These are phyloP conservation scores for Dioctria linearis DNA, from an alignment of 2,888 invertebrate species.

Conservation along the genomic window DNA sequence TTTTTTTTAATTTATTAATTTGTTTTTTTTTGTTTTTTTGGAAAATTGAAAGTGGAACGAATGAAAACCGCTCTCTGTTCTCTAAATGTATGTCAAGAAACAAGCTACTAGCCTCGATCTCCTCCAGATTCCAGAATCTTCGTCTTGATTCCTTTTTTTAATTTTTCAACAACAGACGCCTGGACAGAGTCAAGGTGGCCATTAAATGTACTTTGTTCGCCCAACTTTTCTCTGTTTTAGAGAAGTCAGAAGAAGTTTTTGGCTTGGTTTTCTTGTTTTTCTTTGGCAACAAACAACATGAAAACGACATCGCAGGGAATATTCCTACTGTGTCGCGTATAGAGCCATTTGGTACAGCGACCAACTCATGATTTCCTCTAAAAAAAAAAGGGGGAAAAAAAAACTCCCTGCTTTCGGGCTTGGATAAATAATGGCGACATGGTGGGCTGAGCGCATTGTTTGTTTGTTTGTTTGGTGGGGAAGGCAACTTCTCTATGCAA, in stretches of 20 bases:
- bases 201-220: neutral
- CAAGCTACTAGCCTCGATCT: neutral
- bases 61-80: constrained; percentile 19
- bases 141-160: neutral
- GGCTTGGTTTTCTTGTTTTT: neutral
- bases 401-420: neutral
- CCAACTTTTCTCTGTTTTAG: neutral
- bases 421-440: constrained; percentile 10
- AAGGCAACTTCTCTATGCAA: neutral
- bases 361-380: neutral
- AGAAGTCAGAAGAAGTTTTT: neutral
- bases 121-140: neutral
- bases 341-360: neutral
- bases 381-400: neutral
- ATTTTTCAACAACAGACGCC: neutral
- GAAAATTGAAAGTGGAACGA: constrained; percentile 37
- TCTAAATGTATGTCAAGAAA: constrained; percentile 41
- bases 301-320: neutral
- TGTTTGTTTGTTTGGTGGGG: neutral
- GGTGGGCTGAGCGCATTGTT: neutral
- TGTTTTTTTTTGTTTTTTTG: neutral
- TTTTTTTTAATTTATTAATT: too few species aligned
- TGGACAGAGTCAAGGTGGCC: constrained; percentile 43
- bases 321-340: neutral
- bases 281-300: neutral